phyloP scores from a whole-genome alignment of 2,113 vertebrate genomes.

The Catharus fuscescens region DNA sequence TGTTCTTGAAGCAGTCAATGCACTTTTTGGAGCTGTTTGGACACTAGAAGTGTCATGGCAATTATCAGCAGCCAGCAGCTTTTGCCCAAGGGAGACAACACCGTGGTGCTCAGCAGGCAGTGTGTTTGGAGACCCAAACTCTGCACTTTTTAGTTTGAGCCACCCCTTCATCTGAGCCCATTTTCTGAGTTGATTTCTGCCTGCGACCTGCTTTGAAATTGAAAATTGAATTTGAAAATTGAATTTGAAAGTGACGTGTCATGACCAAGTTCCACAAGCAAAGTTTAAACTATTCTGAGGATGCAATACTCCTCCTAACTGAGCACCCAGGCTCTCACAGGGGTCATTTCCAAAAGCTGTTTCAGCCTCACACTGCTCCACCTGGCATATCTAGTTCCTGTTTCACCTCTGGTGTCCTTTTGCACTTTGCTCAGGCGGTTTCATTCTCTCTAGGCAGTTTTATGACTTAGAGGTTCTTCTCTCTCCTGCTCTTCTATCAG shows the following conservation, averaged over 20 bases:
- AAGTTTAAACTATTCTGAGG: background rate
- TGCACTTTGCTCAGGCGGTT: background rate
- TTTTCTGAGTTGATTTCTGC: background rate
- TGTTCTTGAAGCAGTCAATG: background rate
- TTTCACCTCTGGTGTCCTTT: background rate
- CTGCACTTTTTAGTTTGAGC: background rate
- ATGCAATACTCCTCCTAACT: background rate
- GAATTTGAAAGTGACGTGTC: background rate
- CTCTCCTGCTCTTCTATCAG: background rate
- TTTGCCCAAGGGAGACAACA: background rate
- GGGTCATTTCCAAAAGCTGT: background rate
- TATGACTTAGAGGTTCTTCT: background rate
- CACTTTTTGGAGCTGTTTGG: background rate
- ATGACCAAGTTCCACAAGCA: background rate
- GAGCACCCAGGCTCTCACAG: background rate
- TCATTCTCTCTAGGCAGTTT: background rate
- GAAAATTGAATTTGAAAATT: background rate
- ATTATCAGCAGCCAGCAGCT: background rate
- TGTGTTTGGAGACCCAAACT: background rate
- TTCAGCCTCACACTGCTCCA: background rate
- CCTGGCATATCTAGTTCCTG: background rate
- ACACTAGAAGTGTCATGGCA: accelerated
- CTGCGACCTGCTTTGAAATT: background rate
- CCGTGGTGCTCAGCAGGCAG: accelerated
- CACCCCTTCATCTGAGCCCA: background rate